A percentile compares a stretch with the other conserved stretches of the same genome.
Conservation (phyloP, 2,888 invertebrate genomes). For the Tiliacea aurago region DNA sequence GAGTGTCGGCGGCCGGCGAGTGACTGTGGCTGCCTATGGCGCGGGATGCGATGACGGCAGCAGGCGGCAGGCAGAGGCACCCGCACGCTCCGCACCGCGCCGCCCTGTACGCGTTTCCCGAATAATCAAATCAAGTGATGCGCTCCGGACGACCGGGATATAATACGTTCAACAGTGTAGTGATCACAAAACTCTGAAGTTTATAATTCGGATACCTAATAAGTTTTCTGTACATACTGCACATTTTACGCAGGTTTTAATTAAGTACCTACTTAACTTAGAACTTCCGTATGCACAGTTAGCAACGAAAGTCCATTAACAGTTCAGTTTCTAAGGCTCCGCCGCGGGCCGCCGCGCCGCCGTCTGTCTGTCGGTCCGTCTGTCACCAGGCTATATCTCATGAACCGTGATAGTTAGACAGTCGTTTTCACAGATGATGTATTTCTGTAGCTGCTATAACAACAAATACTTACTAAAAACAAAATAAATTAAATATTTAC, state of each 20-base stretch:
- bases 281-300: background rate
- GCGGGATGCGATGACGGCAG: slow-evolving; percentile 40
- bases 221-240: background rate
- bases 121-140: slow-evolving; percentile 16
- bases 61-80: slow-evolving; percentile 20
- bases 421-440: no score
- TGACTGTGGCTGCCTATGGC: slow-evolving; percentile 26
- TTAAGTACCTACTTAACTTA: background rate
- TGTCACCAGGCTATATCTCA: no score
- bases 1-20: slow-evolving; percentile 46
- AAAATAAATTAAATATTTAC: no score
- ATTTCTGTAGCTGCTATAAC: no score
- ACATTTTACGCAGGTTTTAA: background rate
- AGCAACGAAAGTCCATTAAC: background rate
- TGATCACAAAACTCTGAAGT: background rate
- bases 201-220: background rate
- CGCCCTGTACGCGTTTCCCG: slow-evolving; percentile 11
- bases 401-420: no score
- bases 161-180: slow-evolving; percentile 5
- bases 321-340: background rate
- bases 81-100: slow-evolving; percentile 14
- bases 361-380: no score
- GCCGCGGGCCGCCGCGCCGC: no score
- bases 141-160: slow-evolving; percentile 23
- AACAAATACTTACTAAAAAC: no score